These are phyloP conservation scores for Ellobium chinense DNA, from an alignment of 2,888 invertebrate species.

Conservation along the genomic window DNA sequence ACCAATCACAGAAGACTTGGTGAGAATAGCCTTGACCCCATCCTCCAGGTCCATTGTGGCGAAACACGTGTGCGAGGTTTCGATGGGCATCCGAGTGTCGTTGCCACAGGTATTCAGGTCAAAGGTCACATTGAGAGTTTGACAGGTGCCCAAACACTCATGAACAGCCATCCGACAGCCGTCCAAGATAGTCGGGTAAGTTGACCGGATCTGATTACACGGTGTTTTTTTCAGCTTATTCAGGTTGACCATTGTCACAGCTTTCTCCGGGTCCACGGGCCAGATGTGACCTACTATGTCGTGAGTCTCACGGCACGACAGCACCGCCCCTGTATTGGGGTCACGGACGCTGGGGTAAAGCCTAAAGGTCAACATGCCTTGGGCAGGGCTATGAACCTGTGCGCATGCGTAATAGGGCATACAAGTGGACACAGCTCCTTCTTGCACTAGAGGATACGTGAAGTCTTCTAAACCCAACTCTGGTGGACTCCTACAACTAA, in stretches of 20 bases:
- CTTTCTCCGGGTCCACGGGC: neutral
- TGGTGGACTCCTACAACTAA: neutral
- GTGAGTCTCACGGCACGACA: constrained; percentile 4
- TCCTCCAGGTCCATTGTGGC: neutral
- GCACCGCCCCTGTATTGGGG: neutral
- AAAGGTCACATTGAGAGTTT: neutral
- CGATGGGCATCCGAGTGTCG: neutral
- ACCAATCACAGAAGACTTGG: neutral
- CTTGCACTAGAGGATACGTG: constrained; percentile 14
- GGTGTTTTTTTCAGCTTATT: neutral
- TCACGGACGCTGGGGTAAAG: neutral
- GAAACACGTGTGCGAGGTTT: constrained; percentile 10
- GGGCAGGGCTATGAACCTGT: neutral
- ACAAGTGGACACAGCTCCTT: neutral
- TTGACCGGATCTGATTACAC: neutral
- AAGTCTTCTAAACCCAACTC: neutral
- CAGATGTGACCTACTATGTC: neutral
- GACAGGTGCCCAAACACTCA: constrained; percentile 4
- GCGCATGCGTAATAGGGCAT: constrained; percentile 34
- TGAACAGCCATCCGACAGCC: constrained; percentile 12
- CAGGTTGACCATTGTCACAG: constrained; percentile 5
- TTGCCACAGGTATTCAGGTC: constrained; percentile 21
- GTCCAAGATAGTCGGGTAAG: neutral
- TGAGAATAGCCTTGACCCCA: neutral
- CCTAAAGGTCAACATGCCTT: constrained; percentile 21